These are phyloP conservation scores for Microcebus griseorufus DNA, from an alignment of 2,113 vertebrate genomes.

Conservation along the genomic window DNA sequence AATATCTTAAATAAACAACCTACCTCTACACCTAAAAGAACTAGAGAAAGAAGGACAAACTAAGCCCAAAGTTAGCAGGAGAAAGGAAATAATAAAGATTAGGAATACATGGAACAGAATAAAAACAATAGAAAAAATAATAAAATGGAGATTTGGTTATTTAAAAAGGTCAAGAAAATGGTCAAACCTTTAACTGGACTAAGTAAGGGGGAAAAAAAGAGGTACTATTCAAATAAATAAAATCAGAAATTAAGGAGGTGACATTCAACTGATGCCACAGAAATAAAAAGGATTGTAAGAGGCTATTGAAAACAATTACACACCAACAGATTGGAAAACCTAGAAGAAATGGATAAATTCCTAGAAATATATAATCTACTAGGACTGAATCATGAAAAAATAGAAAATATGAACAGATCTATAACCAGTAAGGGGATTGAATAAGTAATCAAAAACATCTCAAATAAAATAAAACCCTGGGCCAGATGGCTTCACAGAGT, in stretches of 20 bases:
- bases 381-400: slow-evolving; percentile 13
- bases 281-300: not conserved
- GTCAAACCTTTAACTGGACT: not conserved
- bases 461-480: slow-evolving; percentile 14
- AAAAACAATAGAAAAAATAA: not conserved
- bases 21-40: not conserved
- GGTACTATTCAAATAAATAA: not conserved
- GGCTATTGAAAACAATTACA: not conserved
- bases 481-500: not conserved
- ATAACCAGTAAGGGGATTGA: slow-evolving; percentile 21
- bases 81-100: not conserved
- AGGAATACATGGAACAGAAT: not conserved
- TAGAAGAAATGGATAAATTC: slow-evolving; percentile 17
- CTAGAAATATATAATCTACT: slow-evolving; percentile 9
- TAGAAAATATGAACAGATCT: not conserved
- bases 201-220: not conserved
- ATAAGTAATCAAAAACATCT: slow-evolving; percentile 27
- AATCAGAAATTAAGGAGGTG: not conserved
- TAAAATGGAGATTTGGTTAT: not conserved
- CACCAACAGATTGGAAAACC: slow-evolving; percentile 7
- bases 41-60: not conserved
- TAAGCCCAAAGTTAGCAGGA: not conserved
- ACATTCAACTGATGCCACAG: not conserved
- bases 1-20: not conserved
- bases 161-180: not conserved